Conservation (phyloP, 2,888 invertebrate species). For the Trichopria drosophilae region DNA sequence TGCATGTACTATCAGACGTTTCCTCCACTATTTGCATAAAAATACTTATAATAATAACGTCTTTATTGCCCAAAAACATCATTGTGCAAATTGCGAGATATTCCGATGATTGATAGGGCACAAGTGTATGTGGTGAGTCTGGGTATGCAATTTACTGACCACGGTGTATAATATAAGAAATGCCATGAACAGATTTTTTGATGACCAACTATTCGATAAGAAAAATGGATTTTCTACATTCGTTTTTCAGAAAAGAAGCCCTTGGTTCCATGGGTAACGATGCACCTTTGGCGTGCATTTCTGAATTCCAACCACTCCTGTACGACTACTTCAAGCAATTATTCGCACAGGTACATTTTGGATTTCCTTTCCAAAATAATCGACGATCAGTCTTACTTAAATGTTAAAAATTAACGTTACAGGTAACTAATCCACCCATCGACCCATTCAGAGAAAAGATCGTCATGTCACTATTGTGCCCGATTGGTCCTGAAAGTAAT, state of each 20-base stretch:
- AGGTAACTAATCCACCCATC: constrained; percentile 97
- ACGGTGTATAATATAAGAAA: too few relatives aligned
- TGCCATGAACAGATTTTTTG: too few relatives aligned
- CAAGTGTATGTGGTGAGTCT: too few relatives aligned
- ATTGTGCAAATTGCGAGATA: too few relatives aligned
- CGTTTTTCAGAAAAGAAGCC: constrained; percentile 93
- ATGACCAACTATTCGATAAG: too few relatives aligned
- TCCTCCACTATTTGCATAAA: too few relatives aligned
- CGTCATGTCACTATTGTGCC: constrained; percentile 97
- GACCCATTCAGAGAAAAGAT: constrained; percentile 98
- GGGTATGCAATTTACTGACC: too few relatives aligned
- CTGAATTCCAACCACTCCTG: constrained; percentile 89
- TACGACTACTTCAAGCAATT: constrained; percentile 99
- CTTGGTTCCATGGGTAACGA: constrained; percentile 99
- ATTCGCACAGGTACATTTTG: constrained; percentile 81
- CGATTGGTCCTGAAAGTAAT: constrained; percentile 95
- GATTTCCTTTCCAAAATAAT: constrained; percentile 2
- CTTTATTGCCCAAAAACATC: too few relatives aligned
- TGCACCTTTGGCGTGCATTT: constrained; percentile 94
- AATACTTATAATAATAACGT: too few relatives aligned
- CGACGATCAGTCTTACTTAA: constrained; percentile 5
- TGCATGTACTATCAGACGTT: too few relatives aligned
- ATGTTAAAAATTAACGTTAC: constrained; percentile 32
- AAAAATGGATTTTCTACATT: not conserved
- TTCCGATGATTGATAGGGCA: too few relatives aligned